Conservation (phyloP, 2,113 vertebrate genomes). For the Microcebus griseorufus region DNA sequence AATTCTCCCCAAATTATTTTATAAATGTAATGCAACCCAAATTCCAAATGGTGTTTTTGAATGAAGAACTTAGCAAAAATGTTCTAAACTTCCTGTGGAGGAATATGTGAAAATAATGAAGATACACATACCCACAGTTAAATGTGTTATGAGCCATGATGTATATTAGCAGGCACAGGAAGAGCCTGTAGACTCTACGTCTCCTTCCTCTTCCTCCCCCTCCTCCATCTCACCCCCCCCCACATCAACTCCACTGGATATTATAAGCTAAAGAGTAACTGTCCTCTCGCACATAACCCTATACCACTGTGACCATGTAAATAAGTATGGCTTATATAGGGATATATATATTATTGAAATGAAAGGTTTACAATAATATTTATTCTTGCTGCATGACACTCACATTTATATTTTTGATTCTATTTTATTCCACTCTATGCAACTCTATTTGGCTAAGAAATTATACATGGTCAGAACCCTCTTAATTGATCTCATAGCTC, state of each 20-base stretch:
- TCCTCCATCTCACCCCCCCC: not conserved
- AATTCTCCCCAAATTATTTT: not conserved
- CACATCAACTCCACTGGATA: not conserved
- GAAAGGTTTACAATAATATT: not conserved
- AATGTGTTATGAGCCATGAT: not conserved
- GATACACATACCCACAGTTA: not conserved
- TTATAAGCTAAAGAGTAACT: not conserved
- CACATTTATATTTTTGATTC: not conserved
- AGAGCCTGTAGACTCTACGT: not conserved
- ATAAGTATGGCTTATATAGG: not conserved
- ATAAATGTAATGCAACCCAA: not conserved
- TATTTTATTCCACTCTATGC: not conserved
- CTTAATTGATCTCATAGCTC: not conserved
- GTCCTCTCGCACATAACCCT: not conserved
- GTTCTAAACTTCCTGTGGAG: not conserved
- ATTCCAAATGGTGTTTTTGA: not conserved
- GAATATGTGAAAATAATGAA: not conserved
- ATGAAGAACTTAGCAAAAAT: not conserved
- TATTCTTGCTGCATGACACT: not conserved
- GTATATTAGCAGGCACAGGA: not conserved
- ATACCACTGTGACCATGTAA: not conserved
- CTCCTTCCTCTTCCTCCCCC: no score
- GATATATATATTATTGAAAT: not conserved
- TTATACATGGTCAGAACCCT: not conserved
- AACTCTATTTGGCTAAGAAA: not conserved